A percentile compares a stretch with the other conserved stretches of the same genome.
These are phyloP conservation scores for Aegotheles bennettii DNA, from an alignment of 2,113 vertebrate species.

Conservation along the genomic window DNA sequence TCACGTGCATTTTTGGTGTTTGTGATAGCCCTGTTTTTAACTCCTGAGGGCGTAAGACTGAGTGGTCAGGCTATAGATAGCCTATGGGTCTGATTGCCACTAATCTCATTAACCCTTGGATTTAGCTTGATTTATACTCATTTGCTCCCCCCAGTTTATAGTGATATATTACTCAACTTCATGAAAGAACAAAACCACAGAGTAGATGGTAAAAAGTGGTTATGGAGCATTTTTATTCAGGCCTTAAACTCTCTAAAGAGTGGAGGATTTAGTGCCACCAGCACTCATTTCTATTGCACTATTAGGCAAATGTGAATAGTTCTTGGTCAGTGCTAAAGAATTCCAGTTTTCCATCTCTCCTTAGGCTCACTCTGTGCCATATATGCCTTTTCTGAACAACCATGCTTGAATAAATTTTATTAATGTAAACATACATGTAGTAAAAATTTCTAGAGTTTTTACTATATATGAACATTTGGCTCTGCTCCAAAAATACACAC, in stretches of 20 bases:
- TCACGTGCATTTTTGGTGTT: background rate
- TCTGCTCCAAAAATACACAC: background rate
- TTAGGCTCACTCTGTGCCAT: background rate
- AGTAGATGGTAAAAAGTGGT: background rate
- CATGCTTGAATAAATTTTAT: background rate
- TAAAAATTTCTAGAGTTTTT: background rate
- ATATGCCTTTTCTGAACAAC: background rate
- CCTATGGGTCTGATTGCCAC: background rate
- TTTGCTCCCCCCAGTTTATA: background rate
- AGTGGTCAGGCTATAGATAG: slow-evolving; percentile 2
- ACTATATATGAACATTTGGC: background rate
- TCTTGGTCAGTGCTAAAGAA: background rate
- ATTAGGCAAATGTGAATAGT: background rate
- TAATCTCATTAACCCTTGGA: slow-evolving; percentile 1
- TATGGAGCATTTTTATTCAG: background rate
- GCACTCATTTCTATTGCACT: background rate
- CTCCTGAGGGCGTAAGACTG: background rate
- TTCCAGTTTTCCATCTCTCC: background rate
- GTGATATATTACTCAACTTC: background rate
- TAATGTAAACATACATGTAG: background rate
- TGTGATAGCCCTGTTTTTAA: background rate
- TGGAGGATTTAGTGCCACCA: background rate
- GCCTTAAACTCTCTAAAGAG: background rate
- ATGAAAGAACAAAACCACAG: background rate
- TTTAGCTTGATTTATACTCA: background rate